These are phyloP conservation scores for Gorsachius magnificus DNA, from an alignment of 2,797 vertebrate genomes.

Conservation along the genomic window DNA sequence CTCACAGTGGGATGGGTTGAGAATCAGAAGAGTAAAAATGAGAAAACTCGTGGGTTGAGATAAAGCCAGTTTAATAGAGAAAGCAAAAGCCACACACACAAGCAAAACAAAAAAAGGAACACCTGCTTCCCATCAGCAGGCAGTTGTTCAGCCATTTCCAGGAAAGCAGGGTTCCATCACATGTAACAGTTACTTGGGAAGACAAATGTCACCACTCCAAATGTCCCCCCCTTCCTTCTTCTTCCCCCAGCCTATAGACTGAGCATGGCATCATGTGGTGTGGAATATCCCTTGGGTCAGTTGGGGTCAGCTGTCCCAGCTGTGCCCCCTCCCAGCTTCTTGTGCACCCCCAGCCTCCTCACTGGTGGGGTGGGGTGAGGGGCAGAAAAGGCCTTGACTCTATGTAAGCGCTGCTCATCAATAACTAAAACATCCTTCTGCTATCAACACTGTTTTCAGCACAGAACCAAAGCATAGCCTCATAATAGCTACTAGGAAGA, in stretches of 20 bases:
- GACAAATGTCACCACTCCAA: rapidly evolving
- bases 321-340: neutral
- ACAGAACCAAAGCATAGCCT: neutral
- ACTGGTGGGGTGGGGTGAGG: neutral
- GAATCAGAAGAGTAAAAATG: neutral
- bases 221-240: neutral
- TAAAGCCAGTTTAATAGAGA: neutral
- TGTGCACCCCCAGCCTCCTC: neutral
- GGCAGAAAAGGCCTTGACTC: neutral
- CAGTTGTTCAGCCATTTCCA: neutral
- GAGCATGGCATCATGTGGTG: neutral
- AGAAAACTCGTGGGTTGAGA: neutral
- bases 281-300: neutral
- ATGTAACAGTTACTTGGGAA: neutral
- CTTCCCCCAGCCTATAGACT: neutral
- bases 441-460: neutral
- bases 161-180: neutral
- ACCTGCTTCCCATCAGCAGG: neutral
- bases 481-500: neutral
- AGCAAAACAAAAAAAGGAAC: neutral
- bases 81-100: neutral
- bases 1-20: neutral
- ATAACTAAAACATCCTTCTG: neutral
- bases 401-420: neutral
- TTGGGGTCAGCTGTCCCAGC: too few species aligned